Percentiles rank a stretch among this genome's conserved stretches.
These are phyloP conservation scores for Clamator glandarius DNA, from an alignment of 2,797 vertebrate genomes.

Conservation along the genomic window DNA sequence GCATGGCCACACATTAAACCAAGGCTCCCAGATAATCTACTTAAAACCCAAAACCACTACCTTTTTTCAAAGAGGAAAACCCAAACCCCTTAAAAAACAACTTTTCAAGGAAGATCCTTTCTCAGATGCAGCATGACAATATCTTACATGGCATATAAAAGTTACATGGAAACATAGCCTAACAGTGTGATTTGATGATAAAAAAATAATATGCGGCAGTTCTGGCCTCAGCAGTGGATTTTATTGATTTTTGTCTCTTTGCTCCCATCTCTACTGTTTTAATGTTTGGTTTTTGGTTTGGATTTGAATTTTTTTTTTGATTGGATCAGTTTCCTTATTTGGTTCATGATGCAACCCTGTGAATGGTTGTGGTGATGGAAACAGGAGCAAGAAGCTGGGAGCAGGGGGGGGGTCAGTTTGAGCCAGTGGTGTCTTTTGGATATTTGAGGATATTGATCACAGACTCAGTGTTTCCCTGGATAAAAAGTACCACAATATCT, in stretches of 20 bases:
- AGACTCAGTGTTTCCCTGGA: neutral
- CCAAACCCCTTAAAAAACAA: rapidly evolving
- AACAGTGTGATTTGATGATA: neutral
- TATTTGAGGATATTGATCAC: neutral
- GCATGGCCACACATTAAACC: neutral
- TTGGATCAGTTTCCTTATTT: neutral
- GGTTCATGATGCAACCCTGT: neutral
- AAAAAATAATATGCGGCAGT: neutral
- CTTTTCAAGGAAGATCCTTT: neutral
- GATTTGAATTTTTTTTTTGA: neutral
- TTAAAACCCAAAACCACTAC: neutral
- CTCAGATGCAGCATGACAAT: neutral
- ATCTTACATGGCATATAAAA: neutral
- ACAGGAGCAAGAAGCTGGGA: neutral
- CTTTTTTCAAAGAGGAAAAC: neutral
- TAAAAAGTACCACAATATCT: neutral
- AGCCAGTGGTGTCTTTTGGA: neutral
- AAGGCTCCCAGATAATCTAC: neutral
- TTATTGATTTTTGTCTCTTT: neutral
- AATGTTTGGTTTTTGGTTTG: neutral
- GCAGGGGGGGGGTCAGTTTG: neutral
- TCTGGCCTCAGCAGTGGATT: neutral
- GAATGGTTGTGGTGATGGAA: neutral
- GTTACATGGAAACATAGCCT: neutral
- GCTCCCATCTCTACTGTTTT: neutral